Conservation (phyloP, 1,140 invertebrate genomes). For the Rhysida immarginata region DNA sequence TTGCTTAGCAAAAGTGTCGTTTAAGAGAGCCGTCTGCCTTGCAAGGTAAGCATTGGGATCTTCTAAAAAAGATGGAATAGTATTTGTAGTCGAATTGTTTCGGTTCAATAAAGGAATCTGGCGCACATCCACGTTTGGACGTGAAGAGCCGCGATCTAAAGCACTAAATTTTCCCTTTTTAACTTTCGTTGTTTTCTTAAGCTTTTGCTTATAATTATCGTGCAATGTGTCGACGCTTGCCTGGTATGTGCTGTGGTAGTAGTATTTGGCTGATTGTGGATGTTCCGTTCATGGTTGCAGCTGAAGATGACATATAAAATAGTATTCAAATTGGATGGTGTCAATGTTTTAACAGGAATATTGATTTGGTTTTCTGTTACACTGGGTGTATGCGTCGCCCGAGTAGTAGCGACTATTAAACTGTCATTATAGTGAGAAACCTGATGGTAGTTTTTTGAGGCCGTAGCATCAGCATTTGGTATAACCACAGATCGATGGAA, state of each 20-base stretch:
- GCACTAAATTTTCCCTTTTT: slow-evolving; percentile 13
- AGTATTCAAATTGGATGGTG: neutral
- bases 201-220: neutral
- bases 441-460: neutral
- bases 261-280: neutral
- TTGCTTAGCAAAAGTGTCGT: slow-evolving; percentile 56
- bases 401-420: neutral
- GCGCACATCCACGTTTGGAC: slow-evolving; percentile 39
- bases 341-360: neutral
- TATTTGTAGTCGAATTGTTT: slow-evolving; percentile 18
- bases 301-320: neutral
- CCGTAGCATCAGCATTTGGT: neutral
- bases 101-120: slow-evolving; percentile 27
- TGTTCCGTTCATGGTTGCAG: neutral
- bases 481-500: too few relatives aligned
- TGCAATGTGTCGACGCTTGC: neutral
- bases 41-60: slow-evolving; percentile 75
- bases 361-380: neutral
- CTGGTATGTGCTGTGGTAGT: neutral
- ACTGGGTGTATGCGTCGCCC: neutral
- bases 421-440: neutral
- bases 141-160: slow-evolving; percentile 28
- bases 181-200: slow-evolving; percentile 11
- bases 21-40: slow-evolving; percentile 65
- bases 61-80: slow-evolving; percentile 62